A percentile compares a stretch with the other conserved stretches of the same genome.
Evolutionary conservation across 2,113 vertebrate species (phyloP).

Genomic region (Muscicapa adusta): DNA sequence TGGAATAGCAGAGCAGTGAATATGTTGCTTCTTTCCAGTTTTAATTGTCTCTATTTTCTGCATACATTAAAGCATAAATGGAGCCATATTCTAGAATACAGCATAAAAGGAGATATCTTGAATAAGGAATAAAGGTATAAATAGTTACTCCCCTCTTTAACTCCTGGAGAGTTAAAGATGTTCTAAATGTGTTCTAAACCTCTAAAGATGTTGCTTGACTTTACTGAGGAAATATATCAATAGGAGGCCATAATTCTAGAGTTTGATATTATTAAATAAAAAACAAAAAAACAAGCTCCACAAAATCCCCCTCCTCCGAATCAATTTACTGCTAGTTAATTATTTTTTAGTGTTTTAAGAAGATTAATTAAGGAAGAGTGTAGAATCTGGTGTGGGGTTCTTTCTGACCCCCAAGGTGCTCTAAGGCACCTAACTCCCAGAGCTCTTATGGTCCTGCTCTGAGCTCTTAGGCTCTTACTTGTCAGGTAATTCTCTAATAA

Average conservation of each 20-base stretch:
- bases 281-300: accelerated
- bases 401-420: too few relatives aligned
- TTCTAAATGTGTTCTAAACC: background rate
- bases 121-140: background rate
- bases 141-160: background rate
- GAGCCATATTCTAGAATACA: background rate
- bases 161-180: background rate
- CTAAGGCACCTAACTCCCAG: too few relatives aligned
- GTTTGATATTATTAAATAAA: background rate
- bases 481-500: too few relatives aligned
- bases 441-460: too few relatives aligned
- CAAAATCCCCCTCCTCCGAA: background rate
- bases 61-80: background rate
- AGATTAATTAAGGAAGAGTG: background rate
- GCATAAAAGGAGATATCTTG: background rate
- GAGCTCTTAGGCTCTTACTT: too few relatives aligned
- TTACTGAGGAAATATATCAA: background rate
- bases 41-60: background rate
- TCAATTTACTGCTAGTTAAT: background rate
- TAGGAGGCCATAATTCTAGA: background rate
- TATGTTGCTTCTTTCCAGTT: background rate
- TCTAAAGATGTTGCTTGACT: background rate
- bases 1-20: background rate
- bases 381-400: too few relatives aligned
- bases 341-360: background rate